Base-by-base conservation (phyloP, 2,797 vertebrate genomes). In the Eulemur mongoz region DNA sequence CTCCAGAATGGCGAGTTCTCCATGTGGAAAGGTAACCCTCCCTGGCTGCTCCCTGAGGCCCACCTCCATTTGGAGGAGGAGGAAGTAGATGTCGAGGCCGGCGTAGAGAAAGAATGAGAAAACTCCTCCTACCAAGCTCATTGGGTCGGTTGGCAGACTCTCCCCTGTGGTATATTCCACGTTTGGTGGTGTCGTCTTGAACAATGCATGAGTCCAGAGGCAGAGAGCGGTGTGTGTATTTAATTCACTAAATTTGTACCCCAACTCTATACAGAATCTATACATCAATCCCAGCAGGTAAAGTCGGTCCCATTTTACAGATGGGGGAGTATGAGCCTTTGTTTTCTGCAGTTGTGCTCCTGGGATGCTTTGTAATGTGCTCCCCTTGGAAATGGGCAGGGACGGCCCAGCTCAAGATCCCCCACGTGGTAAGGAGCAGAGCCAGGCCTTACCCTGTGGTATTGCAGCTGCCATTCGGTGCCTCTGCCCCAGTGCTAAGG, bases 11-110 rank as follows among this genome's bases (percentile, higher is more conserved):
- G 86, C 0, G 97, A 98, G 38, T 99, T 99, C 97, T 43, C 93
- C 35, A 96, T 94, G 12, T 99, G 99, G 99, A 99, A 99, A 99
- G 99, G 99, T 99, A 98, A 92, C 8, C 17, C 32, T 0, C 0
- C 79, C 70, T 4, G 52, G 65, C 59, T 14, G 38, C 43, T 52
- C 45, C 63, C 25, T 17, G 18, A 27, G 43, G 61, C 20, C 59
- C 14, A 18, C 52, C 48, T 57, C 61, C 63, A 7, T 38, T 4
- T 57, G 10, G 20, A 75, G 83, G 61, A 80, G 75, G 17, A 50
- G 63, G 35, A 93, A 86, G 52, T 17, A 17, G 48, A 1, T 54
- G 7, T 38, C 0, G 0, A 78, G 23, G 73, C 22, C 22, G 54
- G 73, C 14, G 2, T 13, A 3, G 54, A 79, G 27, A 75, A 76